A percentile compares a stretch with the other conserved stretches of the same genome.
Evolutionary conservation across 2,797 vertebrate species (phyloP).

Genomic region (Sandelia bainsii): DNA sequence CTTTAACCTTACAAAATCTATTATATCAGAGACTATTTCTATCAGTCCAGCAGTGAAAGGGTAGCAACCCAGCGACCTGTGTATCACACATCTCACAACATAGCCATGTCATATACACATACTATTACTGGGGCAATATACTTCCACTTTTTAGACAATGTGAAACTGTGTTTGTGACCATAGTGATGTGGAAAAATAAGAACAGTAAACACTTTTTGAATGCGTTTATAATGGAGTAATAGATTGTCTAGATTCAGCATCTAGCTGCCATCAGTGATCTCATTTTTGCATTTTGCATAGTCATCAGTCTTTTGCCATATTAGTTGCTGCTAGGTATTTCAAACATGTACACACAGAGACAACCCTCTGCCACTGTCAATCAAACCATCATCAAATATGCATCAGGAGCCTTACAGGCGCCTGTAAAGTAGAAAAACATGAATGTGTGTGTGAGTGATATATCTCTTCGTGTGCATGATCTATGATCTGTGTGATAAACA

Average conservation of each 20-base stretch:
- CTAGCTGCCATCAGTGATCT: not conserved
- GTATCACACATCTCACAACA: not conserved
- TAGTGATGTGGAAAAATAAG: not conserved
- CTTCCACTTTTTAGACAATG: not conserved
- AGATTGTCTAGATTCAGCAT: constrained; percentile 17
- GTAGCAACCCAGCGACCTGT: not conserved
- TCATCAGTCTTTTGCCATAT: constrained; percentile 4
- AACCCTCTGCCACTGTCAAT: constrained; percentile 50
- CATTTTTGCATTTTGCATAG: constrained; percentile 17
- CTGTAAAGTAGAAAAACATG: constrained; percentile 17
- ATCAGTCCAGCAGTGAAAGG: not conserved
- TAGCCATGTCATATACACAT: not conserved
- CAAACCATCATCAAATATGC: constrained; percentile 59
- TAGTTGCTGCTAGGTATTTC: constrained; percentile 7
- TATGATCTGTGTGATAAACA: constrained; percentile 39
- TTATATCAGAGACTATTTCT: not conserved
- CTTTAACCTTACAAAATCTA: not conserved
- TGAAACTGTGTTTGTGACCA: not conserved
- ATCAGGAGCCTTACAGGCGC: constrained; percentile 40
- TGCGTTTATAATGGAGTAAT: not conserved
- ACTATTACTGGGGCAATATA: too few relatives aligned
- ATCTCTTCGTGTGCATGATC: constrained; percentile 12
- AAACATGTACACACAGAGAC: constrained; percentile 8
- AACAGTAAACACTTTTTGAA: not conserved
- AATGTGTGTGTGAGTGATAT: not conserved